These are phyloP conservation scores for Sesia apiformis DNA, from an alignment of 2,888 invertebrate species.

Conservation along the genomic window DNA sequence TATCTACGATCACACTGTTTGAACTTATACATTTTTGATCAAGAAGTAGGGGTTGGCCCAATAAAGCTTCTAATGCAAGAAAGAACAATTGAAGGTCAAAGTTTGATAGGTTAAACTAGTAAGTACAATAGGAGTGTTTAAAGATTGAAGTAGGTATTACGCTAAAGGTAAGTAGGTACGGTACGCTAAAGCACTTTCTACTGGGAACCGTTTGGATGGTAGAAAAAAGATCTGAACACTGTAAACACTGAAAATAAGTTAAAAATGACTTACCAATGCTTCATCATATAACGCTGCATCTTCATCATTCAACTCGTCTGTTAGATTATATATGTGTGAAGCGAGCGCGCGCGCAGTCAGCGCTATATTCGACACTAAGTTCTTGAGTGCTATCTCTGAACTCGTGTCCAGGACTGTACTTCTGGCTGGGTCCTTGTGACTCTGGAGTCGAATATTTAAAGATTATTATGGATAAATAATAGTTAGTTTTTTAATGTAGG, in stretches of 20 bases:
- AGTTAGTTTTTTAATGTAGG: background rate
- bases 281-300: slow-evolving; percentile 79
- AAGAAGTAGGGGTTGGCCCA: too few species aligned
- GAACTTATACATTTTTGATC: too few species aligned
- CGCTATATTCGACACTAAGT: slow-evolving; percentile 79
- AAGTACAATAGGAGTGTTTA: too few species aligned
- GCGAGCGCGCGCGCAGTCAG: slow-evolving; percentile 89
- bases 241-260: too few species aligned
- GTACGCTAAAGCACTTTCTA: too few species aligned
- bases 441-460: slow-evolving; percentile 40
- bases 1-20: too few species aligned
- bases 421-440: slow-evolving; percentile 76
- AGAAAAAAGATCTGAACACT: too few species aligned
- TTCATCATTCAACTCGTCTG: slow-evolving; percentile 42
- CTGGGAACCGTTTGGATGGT: too few species aligned
- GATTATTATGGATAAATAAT: background rate
- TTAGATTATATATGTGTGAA: slow-evolving; percentile 84
- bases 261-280: slow-evolving; percentile 77
- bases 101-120: too few species aligned
- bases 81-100: too few species aligned
- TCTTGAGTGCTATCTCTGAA: slow-evolving; percentile 70
- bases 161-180: background rate
- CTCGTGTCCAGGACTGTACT: slow-evolving; percentile 78
- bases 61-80: too few species aligned
- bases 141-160: too few species aligned